Evolutionary conservation across 2,113 vertebrate species (phyloP), one percentile per base, ranked within the genome.

Genomic region (Heloderma charlesbogerti): DNA sequence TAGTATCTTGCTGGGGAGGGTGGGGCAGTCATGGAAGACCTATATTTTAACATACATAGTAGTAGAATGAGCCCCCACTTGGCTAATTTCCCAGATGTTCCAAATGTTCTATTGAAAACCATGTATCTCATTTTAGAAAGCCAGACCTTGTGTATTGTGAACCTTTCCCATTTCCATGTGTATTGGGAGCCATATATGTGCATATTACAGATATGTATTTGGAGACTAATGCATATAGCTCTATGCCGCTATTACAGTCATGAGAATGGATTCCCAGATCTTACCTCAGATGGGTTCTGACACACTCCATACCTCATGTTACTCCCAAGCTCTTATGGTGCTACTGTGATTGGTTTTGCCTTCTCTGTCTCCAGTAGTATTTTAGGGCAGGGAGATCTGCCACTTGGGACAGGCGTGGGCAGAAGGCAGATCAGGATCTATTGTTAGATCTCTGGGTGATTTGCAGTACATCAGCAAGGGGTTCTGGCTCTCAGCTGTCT

Each of bases 201-300:
- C n/a, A 66, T 25, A 79, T 43, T 79, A 9, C 18, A 88, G 25
- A 79, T 27, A 40, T 3, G 37, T 80, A 34, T 31, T 9, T 3
- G 34, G 12, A 60, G 22, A 40, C 69, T 51, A 16, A 45, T 31
- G 15, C 74, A 77, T 8, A 54, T 34, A 57, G 12, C 57, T 34
- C 48, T 16, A 27, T 51, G 40, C 37, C 57, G 18, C 18, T 75
- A 60, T 37, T 72, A 15, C 3, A 4, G 20, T 10, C 34, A n/a
- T 63, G 37, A 90, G 89, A 92, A 89, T 80, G 71, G 43, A 48
- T 87, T 80, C 88, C 8, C 31, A 86, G 57, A 83, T 79, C 90
- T 67, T n/a, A 3, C 57, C 60, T 66, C 37, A 84, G 18, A 40
- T 84, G 82, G 82, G 27, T 84, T 29, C 27, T 3, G 60, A 20